phyloP scores from a whole-genome alignment of 2,797 vertebrate species.

The Sebastes trivittatus region DNA sequence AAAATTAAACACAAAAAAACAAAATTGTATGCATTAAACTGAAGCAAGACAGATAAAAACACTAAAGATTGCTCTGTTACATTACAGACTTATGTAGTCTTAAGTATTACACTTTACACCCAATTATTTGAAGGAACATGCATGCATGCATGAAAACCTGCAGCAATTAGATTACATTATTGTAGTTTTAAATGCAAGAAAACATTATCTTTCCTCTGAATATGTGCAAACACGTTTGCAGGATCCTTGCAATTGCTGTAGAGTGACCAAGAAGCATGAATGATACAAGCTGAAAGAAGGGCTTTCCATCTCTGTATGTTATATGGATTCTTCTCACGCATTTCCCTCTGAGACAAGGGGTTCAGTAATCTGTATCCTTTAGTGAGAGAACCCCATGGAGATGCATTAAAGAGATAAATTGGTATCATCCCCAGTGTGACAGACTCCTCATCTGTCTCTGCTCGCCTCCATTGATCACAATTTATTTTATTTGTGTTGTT shows the following conservation, averaged over 20 bases:
- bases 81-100: not conserved
- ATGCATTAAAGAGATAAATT: conserved; percentile 91
- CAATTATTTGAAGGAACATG: not conserved
- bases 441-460: conserved; percentile 87
- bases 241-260: conserved; percentile 58
- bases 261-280: conserved; percentile 68
- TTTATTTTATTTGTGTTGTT: conserved; percentile 89
- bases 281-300: conserved; percentile 68
- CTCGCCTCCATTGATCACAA: conserved; percentile 87
- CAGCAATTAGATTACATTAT: conserved; percentile 1
- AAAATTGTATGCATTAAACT: not conserved
- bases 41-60: not conserved
- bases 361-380: conserved; percentile 87
- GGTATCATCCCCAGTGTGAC: conserved; percentile 86
- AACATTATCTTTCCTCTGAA: conserved; percentile 8
- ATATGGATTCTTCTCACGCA: conserved; percentile 83
- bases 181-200: conserved; percentile 19
- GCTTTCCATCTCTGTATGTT: conserved; percentile 75
- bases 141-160: not conserved
- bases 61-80: not conserved
- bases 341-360: conserved; percentile 80
- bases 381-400: conserved; percentile 86
- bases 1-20: not conserved
- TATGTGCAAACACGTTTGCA: conserved; percentile 36
- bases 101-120: not conserved